Conservation (phyloP, 2,113 vertebrate genomes). For the Gavia stellata region DNA sequence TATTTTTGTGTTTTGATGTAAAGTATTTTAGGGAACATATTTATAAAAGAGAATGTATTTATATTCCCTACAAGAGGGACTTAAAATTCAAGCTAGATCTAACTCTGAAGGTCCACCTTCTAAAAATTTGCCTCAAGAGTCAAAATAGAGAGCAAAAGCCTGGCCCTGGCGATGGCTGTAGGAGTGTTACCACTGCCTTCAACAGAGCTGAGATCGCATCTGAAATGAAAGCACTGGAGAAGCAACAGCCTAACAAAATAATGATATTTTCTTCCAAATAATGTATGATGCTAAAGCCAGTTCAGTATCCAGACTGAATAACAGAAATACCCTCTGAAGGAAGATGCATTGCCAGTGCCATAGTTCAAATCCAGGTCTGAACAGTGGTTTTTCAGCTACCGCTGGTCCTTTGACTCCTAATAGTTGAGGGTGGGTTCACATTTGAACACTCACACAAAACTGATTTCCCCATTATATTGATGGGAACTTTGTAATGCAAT, state of each 20-base stretch:
- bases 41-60: neutral
- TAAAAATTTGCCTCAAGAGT: neutral
- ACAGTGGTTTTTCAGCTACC: neutral
- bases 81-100: neutral
- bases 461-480: constrained; percentile 35
- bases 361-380: neutral
- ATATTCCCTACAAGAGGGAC: neutral
- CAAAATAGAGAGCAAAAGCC: neutral
- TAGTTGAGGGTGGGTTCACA: neutral
- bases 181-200: neutral
- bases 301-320: neutral
- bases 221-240: neutral
- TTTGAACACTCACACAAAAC: constrained; percentile 19
- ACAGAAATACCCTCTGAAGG: neutral
- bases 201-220: neutral
- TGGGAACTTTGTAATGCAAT: constrained; percentile 33
- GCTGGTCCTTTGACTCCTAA: neutral
- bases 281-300: neutral
- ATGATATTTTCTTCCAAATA: neutral
- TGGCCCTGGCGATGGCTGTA: neutral
- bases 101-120: neutral
- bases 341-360: neutral
- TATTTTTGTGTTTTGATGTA: neutral
- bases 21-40: neutral
- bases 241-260: neutral